A percentile compares a stretch with the other conserved stretches of the same genome.
Evolutionary conservation across 2,888 invertebrate genomes (phyloP).

Genomic region (Xylota segnis): DNA sequence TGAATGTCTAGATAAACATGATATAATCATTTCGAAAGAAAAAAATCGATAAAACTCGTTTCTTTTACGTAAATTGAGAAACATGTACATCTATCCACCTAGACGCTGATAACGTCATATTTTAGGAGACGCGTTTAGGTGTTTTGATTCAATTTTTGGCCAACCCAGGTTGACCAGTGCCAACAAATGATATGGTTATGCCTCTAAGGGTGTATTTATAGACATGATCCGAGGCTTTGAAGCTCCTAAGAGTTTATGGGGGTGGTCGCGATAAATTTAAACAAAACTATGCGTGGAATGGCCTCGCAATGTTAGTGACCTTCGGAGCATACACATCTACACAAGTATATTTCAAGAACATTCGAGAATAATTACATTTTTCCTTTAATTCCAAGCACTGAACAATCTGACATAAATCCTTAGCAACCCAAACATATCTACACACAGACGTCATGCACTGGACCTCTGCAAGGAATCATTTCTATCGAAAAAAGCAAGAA

Average conservation of each 20-base stretch:
- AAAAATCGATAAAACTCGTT: slow-evolving; percentile 6
- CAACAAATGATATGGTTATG: slow-evolving; percentile 8
- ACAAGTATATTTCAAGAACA: no score
- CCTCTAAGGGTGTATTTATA: not conserved
- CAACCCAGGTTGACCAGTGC: slow-evolving; percentile 1
- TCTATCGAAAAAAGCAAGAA: not conserved
- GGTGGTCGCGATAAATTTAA: not conserved
- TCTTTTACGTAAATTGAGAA: not conserved
- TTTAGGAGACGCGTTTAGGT: slow-evolving; percentile 4
- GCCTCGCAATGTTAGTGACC: not conserved
- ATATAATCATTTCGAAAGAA: slow-evolving; percentile 11
- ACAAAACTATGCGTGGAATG: not conserved
- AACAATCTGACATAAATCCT: no score
- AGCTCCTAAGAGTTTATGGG: not conserved
- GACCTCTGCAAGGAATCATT: not conserved
- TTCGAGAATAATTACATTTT: no score
- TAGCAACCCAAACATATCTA: no score
- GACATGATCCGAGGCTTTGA: not conserved
- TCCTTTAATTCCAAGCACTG: no score
- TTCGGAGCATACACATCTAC: not conserved
- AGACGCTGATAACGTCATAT: not conserved
- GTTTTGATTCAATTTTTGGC: not conserved
- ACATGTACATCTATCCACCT: not conserved
- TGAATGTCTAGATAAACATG: slow-evolving; percentile 20
- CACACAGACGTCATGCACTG: not conserved